These are phyloP conservation scores for Mormyrus iriodes DNA, from an alignment of 2,113 vertebrate species.

Conservation along the genomic window DNA sequence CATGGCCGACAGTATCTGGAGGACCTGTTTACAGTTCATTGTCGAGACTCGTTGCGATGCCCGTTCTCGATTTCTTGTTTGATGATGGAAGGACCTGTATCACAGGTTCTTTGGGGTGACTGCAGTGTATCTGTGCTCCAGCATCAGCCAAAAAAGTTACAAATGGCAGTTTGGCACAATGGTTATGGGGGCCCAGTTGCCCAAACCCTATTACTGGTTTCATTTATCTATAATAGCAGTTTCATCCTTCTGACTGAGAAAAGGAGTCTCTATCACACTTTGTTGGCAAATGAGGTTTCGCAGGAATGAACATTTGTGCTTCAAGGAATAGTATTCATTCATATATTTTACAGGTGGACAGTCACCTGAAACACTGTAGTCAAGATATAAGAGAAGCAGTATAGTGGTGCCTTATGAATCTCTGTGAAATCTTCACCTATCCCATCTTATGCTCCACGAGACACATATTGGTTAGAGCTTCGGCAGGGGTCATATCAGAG, in stretches of 20 bases:
- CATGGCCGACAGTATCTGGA: background rate
- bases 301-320: background rate
- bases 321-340: background rate
- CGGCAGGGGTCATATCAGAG: too few species aligned
- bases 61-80: background rate
- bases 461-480: too few species aligned
- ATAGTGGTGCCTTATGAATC: too few species aligned
- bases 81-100: background rate
- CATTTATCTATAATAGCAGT: background rate
- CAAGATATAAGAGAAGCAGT: too few species aligned
- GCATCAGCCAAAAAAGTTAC: background rate
- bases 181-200: background rate
- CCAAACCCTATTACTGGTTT: too few species aligned
- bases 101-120: background rate
- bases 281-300: background rate
- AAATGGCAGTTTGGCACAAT: background rate
- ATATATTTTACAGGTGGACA: background rate
- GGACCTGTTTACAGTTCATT: background rate
- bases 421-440: too few species aligned
- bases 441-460: too few species aligned
- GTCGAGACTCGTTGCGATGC: background rate
- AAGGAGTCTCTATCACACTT: background rate
- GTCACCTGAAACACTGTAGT: too few species aligned
- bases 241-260: background rate
- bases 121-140: background rate